Conservation (phyloP, 2,113 vertebrate genomes). For the Antechinus flavipes region DNA sequence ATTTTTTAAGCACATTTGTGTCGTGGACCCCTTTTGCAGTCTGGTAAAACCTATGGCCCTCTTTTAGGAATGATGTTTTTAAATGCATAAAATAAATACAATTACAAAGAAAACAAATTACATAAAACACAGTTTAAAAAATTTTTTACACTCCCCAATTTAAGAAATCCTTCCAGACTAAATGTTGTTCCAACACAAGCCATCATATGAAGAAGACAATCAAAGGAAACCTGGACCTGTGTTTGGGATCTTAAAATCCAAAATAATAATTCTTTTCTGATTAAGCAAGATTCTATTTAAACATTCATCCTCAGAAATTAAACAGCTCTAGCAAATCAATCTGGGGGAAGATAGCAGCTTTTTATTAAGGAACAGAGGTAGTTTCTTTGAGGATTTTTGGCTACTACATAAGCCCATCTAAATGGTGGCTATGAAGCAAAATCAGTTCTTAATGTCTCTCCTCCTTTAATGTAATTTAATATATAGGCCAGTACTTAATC, state of each 20-base stretch:
- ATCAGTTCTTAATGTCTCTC: neutral
- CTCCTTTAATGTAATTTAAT: neutral
- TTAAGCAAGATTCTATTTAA: neutral
- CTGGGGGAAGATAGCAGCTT: neutral
- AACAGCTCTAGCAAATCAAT: neutral
- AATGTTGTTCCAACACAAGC: neutral
- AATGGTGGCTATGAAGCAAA: neutral
- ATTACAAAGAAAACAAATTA: neutral
- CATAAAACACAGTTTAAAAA: neutral
- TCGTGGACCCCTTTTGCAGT: neutral
- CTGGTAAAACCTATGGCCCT: neutral
- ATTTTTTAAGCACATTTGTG: neutral
- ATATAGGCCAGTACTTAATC: neutral
- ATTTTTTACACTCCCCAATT: neutral
- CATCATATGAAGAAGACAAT: neutral
- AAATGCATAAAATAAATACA: neutral
- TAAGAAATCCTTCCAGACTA: neutral
- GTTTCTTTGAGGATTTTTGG: neutral
- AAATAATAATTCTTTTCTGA: neutral
- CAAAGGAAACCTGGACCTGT: neutral
- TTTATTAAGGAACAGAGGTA: neutral
- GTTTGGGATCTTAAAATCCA: neutral
- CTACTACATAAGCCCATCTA: neutral
- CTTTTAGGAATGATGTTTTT: neutral
- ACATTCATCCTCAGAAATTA: neutral